Percentiles rank a stretch among this genome's conserved stretches.
phyloP scores from a whole-genome alignment of 1,140 invertebrate species.

The Drosophila melanica region DNA sequence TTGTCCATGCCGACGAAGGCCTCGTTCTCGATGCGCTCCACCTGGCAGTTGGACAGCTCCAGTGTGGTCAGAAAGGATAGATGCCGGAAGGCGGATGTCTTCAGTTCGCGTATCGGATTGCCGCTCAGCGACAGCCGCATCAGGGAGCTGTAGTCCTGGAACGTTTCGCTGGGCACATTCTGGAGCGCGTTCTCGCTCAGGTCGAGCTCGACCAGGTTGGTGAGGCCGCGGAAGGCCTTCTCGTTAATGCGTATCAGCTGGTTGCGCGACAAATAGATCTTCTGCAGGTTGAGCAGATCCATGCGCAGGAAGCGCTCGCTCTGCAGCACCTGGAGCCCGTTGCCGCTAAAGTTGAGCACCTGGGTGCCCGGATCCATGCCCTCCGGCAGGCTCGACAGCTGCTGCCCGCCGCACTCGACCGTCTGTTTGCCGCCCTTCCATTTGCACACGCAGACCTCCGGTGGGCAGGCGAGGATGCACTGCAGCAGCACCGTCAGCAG shows the following conservation, averaged over 20 bases:
- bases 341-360: constrained; percentile 93
- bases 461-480: constrained; percentile 86
- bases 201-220: constrained; percentile 95
- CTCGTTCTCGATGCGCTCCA: constrained; percentile 90
- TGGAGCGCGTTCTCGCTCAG: constrained; percentile 92
- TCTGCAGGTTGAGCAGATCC: constrained; percentile 93
- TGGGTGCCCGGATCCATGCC: constrained; percentile 94
- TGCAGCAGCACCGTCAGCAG: constrained; percentile 12
- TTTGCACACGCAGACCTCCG: constrained; percentile 91
- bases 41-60: constrained; percentile 92
- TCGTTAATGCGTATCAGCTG: constrained; percentile 90
- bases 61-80: constrained; percentile 90
- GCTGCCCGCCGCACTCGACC: constrained; percentile 92
- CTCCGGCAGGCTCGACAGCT: constrained; percentile 90
- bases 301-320: constrained; percentile 91
- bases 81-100: constrained; percentile 90
- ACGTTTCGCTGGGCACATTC: constrained; percentile 90
- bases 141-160: constrained; percentile 90
- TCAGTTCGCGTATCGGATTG: constrained; percentile 91
- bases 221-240: constrained; percentile 91
- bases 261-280: constrained; percentile 91
- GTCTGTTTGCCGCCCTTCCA: constrained; percentile 96
- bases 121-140: constrained; percentile 92
- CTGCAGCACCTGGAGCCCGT: constrained; percentile 90
- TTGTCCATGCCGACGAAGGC: constrained; percentile 92